A percentile compares a stretch with the other conserved stretches of the same genome.
phyloP scores from a whole-genome alignment of 30 jellyfish, hydroid and myxozoan genomes.

The Aurelia aurita complex sp. Pacific region DNA sequence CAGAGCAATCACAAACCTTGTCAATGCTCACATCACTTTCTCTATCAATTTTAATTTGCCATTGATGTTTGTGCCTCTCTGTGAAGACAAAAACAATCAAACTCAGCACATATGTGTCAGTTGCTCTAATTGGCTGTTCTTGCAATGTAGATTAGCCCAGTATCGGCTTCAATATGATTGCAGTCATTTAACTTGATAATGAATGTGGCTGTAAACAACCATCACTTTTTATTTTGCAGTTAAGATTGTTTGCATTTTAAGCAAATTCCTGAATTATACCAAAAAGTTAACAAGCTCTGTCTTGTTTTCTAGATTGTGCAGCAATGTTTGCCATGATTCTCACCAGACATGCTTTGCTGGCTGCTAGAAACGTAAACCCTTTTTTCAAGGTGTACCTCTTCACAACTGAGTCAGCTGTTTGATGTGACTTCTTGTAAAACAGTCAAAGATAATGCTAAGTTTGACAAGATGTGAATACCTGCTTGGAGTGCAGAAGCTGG shows the following conservation, averaged over 20 bases:
- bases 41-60: not conserved
- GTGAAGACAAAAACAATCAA: not conserved
- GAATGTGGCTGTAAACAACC: not conserved
- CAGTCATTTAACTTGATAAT: not conserved
- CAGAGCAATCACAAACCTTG: too few species aligned
- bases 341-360: too few species aligned
- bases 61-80: not conserved
- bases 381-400: too few species aligned
- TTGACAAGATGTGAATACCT: not conserved
- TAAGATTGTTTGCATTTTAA: not conserved
- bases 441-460: not conserved
- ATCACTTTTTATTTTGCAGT: not conserved
- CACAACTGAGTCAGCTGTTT: too few species aligned
- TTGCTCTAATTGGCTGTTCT: constrained; percentile 32
- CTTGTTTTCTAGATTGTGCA: constrained; percentile 1
- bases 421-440: not conserved
- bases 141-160: constrained; percentile 24
- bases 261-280: constrained; percentile 1
- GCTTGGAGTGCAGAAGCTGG: constrained; percentile 13
- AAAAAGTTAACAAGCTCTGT: not conserved
- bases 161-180: constrained; percentile 29
- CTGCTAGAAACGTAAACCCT: too few species aligned
- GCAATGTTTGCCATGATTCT: not conserved
- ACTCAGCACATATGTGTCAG: not conserved
- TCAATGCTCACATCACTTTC: too few species aligned